Evolutionary conservation across 2,888 invertebrate species (phyloP), one percentile per base, ranked within the genome.

Genomic region (Abscondita cerata): DNA sequence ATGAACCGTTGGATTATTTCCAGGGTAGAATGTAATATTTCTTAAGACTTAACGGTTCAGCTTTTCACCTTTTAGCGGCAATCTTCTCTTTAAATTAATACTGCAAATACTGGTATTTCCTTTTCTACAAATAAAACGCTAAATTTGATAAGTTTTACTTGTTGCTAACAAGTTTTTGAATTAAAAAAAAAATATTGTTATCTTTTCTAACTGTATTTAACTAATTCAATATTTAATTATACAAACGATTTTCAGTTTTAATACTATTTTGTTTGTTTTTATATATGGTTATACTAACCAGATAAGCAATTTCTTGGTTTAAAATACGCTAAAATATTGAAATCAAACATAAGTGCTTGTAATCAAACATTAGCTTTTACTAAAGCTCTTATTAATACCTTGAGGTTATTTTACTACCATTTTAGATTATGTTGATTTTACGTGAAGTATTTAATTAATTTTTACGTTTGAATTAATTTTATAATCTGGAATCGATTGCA

Each of bases 1-100:
- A 57, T 55, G 59, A 52, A 52, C 56, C 51, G 59, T 63, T 38
- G 56, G 58, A 55, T 62, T 59, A 62, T 59, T 59, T 59, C 59
- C 52, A 13, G 19, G 20, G 52, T 34, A 40, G 9, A 36, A 31
- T n/a, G 44, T 52, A 58, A 51, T 52, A 58, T 51, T 58, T 58
- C 46, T n/a, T 40, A 25, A 16, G 16, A 57, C 41, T 16, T 25
- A 47, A 55, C 55, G 25, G 55, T 55, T 51, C 50, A 48, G 41
- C 9, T 38, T 50, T 56, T 13, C 56, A 50, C 41, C 38, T 51
- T 48, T 48, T 36, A n/a, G 16, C 47, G n/a, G 48, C 40, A 40
- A 15, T 48, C n/a, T 46, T 31, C 38, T 20, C 16, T 38, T 15
- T 41, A 40, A 38, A 57, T 57, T 38, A 50, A 40, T 41, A 15